Percentiles rank a stretch among this genome's conserved stretches.
These are phyloP conservation scores for Thalassoma bifasciatum DNA, from an alignment of 2,113 vertebrate species.

Conservation along the genomic window DNA sequence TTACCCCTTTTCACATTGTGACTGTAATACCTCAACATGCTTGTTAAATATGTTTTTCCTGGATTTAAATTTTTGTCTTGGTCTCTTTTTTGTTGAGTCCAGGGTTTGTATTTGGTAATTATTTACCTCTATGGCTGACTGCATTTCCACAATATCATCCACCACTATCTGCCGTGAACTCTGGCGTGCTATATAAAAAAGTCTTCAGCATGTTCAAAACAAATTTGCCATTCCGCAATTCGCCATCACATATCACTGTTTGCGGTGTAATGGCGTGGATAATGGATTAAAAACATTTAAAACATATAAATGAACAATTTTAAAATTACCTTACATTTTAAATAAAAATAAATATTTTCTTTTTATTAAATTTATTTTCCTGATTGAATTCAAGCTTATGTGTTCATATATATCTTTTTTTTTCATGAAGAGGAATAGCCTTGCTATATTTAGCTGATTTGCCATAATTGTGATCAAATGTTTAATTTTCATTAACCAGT, in stretches of 20 bases:
- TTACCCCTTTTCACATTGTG: background rate
- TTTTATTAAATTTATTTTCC: background rate
- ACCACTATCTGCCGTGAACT: background rate
- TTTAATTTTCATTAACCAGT: background rate
- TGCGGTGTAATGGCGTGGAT: no score
- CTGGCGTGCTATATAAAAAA: no score
- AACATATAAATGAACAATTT: no score
- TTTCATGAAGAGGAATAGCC: no score
- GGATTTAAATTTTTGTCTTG: background rate
- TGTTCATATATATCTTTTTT: background rate
- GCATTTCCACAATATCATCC: background rate
- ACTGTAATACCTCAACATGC: background rate
- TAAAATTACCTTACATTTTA: no score
- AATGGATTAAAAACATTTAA: no score
- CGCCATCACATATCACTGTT: no score
- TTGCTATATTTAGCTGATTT: background rate
- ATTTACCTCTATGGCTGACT: background rate
- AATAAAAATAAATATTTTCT: background rate
- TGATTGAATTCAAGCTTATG: background rate
- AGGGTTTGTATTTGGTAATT: background rate
- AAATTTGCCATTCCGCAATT: no score
- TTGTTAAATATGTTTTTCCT: no score
- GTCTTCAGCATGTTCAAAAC: no score
- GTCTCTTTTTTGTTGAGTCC: background rate
- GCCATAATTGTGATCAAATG: no score